A percentile compares a stretch with the other conserved stretches of the same genome.
These are phyloP conservation scores for Ceuthmochares aereus DNA, from an alignment of 2,113 vertebrate genomes.

Conservation along the genomic window DNA sequence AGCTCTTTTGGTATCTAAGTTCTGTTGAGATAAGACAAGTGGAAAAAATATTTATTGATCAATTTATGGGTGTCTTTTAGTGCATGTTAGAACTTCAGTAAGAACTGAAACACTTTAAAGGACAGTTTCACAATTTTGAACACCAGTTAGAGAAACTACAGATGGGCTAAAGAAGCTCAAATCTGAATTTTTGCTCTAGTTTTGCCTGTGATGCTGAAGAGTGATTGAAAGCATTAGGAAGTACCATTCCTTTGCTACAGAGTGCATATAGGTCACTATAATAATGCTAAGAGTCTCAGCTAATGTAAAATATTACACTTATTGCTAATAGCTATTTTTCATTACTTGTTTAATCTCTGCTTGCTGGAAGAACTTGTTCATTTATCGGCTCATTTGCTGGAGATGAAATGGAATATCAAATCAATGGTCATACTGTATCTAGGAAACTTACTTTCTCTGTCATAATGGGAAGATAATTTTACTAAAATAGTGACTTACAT, in stretches of 20 bases:
- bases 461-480: constrained; percentile 24
- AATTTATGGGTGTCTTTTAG: neutral
- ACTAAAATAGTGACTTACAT: constrained; percentile 47
- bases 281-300: neutral
- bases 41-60: neutral
- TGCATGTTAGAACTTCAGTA: neutral
- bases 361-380: neutral
- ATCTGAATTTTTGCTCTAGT: neutral
- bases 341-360: neutral
- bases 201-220: neutral
- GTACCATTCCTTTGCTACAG: neutral
- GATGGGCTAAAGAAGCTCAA: neutral
- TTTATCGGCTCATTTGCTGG: neutral
- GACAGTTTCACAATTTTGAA: neutral
- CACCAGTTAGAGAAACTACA: neutral
- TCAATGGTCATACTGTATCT: neutral
- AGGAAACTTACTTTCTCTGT: neutral
- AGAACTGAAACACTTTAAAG: neutral
- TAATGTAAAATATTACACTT: neutral
- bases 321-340: neutral
- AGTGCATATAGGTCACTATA: neutral
- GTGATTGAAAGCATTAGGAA: neutral
- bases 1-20: neutral
- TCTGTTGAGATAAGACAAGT: neutral
- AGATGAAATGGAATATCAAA: neutral